These are phyloP conservation scores for Bergia puertoricense DNA, from an alignment of 92 coral and sea anemone species.

Conservation along the genomic window DNA sequence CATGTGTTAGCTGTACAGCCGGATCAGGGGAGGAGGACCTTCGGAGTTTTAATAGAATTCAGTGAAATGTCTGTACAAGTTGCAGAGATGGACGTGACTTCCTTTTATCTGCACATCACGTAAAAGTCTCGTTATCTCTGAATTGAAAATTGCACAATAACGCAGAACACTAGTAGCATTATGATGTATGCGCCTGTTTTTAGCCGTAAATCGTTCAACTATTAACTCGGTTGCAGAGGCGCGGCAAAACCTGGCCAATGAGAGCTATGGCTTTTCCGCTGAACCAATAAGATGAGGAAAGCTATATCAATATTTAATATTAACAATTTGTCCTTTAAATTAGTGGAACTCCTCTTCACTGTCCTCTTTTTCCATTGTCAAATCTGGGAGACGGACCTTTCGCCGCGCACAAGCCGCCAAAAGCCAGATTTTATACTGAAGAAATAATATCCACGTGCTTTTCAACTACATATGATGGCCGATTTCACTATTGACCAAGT, in stretches of 20 bases:
- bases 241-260: conserved; percentile 5
- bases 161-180: too few relatives aligned
- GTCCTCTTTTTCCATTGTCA: conserved; percentile 6
- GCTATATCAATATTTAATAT: conserved; percentile 13
- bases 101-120: too few relatives aligned
- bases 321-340: not conserved
- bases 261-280: conserved; percentile 5
- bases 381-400: conserved; percentile 18
- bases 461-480: not conserved
- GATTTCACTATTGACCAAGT: conserved; percentile 14
- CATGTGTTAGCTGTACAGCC: too few relatives aligned
- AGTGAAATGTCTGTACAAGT: too few relatives aligned
- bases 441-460: not conserved
- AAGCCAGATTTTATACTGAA: conserved; percentile 4
- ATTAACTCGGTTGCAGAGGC: conserved; percentile 1
- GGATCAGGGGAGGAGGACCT: too few relatives aligned
- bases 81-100: too few relatives aligned
- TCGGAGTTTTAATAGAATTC: too few relatives aligned
- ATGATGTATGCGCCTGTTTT: too few relatives aligned
- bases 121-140: too few relatives aligned
- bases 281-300: not conserved
- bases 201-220: too few relatives aligned
- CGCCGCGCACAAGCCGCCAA: conserved; percentile 9
- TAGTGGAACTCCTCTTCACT: conserved; percentile 14
- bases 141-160: too few relatives aligned